Base-by-base conservation (phyloP, 2,797 vertebrate genomes). In the Corythornis leucogaster region DNA sequence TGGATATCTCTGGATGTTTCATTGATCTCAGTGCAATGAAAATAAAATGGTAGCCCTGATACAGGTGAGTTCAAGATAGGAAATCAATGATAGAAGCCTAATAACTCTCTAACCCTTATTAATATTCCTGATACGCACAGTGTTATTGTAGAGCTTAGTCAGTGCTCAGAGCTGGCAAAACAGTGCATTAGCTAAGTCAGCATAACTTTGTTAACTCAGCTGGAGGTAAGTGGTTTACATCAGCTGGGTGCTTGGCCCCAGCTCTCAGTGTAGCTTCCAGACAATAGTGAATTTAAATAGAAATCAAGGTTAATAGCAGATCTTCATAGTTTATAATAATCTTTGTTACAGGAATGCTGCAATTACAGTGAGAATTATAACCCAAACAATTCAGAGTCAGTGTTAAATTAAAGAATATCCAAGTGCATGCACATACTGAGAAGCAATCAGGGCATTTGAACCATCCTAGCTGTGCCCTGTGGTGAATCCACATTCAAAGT, bases 281-380 rank as follows among this genome's bases (percentile, higher is more conserved):
- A 67, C 33, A 88, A 62, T 71, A 85, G 8, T 40, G 20, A 62
- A 55, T 31, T 86, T 88, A 74, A 86, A 81, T 38, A 86, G 59
- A 91, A 91, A 75, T 90, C 50, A 58, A 87, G 50, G 61, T 90
- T 95, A 92, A 89, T 83, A 73, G 64, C 43, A 79, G 12, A 54
- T 84, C 54, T 67, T 76, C 1, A 0, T 84, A 79, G 76, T 90
- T 90, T 92, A 35, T 63, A 81, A 35, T 50, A 86, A 91, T 82
- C 33, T 92, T 93, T 73, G 25, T 77, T 68, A 62, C 21, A 87
- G 26, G 50, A 76, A 45, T 69, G 40, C 45, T 89, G 51, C 69
- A 69, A 75, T 92, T 94, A 83, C 15, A 63, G 24, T 51, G 17
- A 85, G 58, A 85, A 80, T 89, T 94, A 87, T 53, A 92, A 71